These are phyloP conservation scores for Camponotus floridanus DNA, from an alignment of 1,140 invertebrate species.

Conservation along the genomic window DNA sequence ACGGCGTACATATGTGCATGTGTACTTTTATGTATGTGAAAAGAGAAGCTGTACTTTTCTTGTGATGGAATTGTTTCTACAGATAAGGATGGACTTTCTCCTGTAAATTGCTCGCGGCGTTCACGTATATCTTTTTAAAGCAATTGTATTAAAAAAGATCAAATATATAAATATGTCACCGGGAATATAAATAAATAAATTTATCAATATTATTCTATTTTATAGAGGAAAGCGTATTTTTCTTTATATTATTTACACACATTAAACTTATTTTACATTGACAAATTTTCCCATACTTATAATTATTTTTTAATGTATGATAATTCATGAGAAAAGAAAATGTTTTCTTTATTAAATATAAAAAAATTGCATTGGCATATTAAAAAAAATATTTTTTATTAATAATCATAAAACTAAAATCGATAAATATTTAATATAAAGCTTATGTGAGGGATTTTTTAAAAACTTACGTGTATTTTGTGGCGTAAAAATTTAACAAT, in stretches of 20 bases:
- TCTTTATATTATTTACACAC: neutral
- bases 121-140: neutral
- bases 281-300: slow-evolving; percentile 3
- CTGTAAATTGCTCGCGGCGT: slow-evolving; percentile 38
- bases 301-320: neutral
- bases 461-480: too few relatives aligned
- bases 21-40: neutral
- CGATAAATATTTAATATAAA: too few relatives aligned
- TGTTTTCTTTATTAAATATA: neutral
- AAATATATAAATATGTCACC: slow-evolving; percentile 11
- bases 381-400: too few relatives aligned
- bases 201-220: neutral
- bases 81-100: slow-evolving; percentile 34
- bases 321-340: neutral
- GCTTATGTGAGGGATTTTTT: too few relatives aligned
- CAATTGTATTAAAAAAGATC: slow-evolving; percentile 26
- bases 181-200: slow-evolving; percentile 19
- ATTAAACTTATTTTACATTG: neutral
- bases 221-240: too few relatives aligned
- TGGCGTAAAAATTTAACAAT: too few relatives aligned
- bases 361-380: too few relatives aligned
- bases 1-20: neutral
- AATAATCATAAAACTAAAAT: too few relatives aligned
- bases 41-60: slow-evolving; percentile 24
- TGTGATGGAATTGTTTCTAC: slow-evolving; percentile 68